Evolutionary conservation across 2,888 invertebrate genomes (phyloP).

Genomic region (Caenorhabditis auriculariae): DNA sequence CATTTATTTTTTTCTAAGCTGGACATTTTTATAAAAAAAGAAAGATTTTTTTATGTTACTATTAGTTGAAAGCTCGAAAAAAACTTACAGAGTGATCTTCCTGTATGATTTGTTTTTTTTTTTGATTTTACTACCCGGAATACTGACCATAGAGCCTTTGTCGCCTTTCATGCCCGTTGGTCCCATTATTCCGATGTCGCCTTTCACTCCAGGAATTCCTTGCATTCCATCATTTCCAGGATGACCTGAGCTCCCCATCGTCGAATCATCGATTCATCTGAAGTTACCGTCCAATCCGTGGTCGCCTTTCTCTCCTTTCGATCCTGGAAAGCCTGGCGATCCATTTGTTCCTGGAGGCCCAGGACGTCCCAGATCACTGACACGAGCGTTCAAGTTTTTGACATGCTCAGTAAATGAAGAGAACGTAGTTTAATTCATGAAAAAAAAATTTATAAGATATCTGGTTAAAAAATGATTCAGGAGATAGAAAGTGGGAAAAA

Average conservation of each 20-base stretch:
- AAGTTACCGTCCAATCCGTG: conserved; percentile 28
- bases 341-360: conserved; percentile 51
- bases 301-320: conserved; percentile 48
- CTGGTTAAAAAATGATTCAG: not conserved
- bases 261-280: not conserved
- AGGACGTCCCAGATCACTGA: conserved; percentile 41
- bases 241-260: conserved; percentile 16
- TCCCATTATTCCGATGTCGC: conserved; percentile 48
- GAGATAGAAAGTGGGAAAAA: not conserved
- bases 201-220: conserved; percentile 50
- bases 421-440: not conserved
- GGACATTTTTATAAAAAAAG: not conserved
- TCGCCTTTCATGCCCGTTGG: conserved; percentile 54
- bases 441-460: not conserved
- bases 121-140: not conserved
- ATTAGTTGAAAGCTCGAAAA: not conserved
- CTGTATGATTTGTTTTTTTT: not conserved
- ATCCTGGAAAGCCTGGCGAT: conserved; percentile 45
- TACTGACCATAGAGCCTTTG: conserved; percentile 44
- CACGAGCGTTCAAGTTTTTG: conserved; percentile 46
- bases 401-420: conserved; percentile 41
- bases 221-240: conserved; percentile 45
- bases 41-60: not conserved
- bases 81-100: not conserved
- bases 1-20: not conserved